Base-by-base conservation (phyloP, 2,797 vertebrate species). In the Melanotaenia pygmaea region DNA sequence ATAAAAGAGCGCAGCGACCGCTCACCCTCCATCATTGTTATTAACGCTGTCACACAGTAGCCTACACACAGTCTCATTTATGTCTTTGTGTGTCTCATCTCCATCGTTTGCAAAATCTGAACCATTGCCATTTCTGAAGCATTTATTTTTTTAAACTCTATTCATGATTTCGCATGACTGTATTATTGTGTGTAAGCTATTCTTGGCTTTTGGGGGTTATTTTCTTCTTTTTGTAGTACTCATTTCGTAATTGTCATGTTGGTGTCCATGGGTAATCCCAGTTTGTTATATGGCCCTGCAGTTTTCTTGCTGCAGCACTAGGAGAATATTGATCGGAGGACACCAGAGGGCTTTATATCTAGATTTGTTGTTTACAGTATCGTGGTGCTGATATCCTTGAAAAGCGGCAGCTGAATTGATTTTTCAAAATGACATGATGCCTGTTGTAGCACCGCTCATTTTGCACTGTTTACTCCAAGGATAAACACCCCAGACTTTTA, bases 1-100 rank as follows among this genome's bases (percentile, higher is more conserved):
- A 82, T 90, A 86, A 72, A 65, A 57, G 71, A 57, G 67, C 80
- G 72, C 30, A 68, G 16, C 70, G 47, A 47, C 43, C 64, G 79
- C 80, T 64, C 69, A 51, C 14, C 70, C 75, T 82, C 83, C 86
- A 88, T 88, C 77, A 67, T 79, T 84, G 82, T 86, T 83, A 81
- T 89, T 67, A 71, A 73, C 24, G 72, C 73, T 59, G 70, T 81
- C 63, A 70, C 80, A 70, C 77, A 63, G 74, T 9, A 74, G 45
- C 20, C 43, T 45, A 6, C 67, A 61, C 69, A 54, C 1, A 53
- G 76, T 35, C 60, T 57, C 64, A 26, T 75, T 45, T 64, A 10
- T 60, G 20, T 82, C 75, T 84, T 77, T 85, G 76, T 85, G 74
- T 43, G 22, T 20, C 35, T 10, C 54, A 24, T 68, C 26, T 58